A percentile compares a stretch with the other conserved stretches of the same genome.
Conservation (phyloP, 2,888 invertebrate genomes). For the Diplolepis rosae region DNA sequence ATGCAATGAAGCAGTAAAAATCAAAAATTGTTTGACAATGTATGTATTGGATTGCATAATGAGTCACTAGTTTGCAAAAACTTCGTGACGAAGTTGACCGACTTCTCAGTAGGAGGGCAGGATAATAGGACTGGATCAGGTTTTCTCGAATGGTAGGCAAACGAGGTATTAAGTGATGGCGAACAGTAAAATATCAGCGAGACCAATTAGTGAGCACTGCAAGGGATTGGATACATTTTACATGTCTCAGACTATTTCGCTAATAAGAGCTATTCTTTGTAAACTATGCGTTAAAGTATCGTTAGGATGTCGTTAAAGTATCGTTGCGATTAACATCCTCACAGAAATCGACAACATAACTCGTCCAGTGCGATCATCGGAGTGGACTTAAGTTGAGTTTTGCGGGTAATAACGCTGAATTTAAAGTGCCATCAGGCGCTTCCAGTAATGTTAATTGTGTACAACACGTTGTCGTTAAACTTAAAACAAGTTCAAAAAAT, state of each 20-base stretch:
- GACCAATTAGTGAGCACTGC: conserved; percentile 52
- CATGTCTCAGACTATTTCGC: conserved; percentile 25
- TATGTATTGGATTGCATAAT: conserved; percentile 13
- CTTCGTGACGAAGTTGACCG: background rate
- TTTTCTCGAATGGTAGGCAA: conserved; percentile 41
- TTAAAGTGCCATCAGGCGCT: conserved; percentile 1
- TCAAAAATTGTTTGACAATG: too few relatives aligned
- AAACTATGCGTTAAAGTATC: conserved; percentile 57
- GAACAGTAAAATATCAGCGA: conserved; percentile 54
- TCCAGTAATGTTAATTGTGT: background rate
- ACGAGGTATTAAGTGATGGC: conserved; percentile 59
- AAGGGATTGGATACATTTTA: conserved; percentile 30
- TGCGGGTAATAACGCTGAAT: conserved; percentile 20
- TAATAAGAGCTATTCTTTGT: conserved; percentile 36
- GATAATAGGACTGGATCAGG: background rate
- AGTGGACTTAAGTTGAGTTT: conserved; percentile 20
- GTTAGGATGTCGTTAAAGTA: conserved; percentile 58
- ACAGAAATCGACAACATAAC: conserved; percentile 47
- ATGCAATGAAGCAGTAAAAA: too few relatives aligned
- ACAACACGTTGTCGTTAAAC: conserved; percentile 2
- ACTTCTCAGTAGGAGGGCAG: conserved; percentile 9
- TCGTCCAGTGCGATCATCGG: conserved; percentile 32
- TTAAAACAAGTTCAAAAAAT: conserved; percentile 2
- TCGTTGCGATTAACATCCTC: conserved; percentile 55
- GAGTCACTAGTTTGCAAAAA: background rate